phyloP scores from a whole-genome alignment of 2,797 vertebrate species.

The Ctenopoma multispine region DNA sequence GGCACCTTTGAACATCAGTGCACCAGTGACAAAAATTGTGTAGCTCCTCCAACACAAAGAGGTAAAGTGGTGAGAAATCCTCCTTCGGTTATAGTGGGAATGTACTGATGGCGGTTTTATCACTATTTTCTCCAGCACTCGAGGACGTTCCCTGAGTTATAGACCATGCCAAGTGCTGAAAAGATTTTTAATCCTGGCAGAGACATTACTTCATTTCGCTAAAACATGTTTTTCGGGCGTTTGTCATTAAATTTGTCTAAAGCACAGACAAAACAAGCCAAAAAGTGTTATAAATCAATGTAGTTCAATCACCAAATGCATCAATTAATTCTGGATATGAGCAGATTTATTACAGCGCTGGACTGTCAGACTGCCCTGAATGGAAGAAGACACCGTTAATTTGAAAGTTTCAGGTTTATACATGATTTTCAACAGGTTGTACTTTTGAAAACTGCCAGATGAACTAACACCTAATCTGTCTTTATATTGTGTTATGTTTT shows the following conservation, averaged over 20 bases:
- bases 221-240: not conserved
- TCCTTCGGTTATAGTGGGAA: not conserved
- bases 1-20: slow-evolving; percentile 74
- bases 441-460: too few relatives aligned
- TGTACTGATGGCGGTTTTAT: not conserved
- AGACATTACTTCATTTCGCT: not conserved
- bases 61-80: slow-evolving; percentile 18
- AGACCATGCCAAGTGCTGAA: slow-evolving; percentile 41
- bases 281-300: not conserved
- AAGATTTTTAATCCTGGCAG: slow-evolving; percentile 13
- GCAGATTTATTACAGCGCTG: not conserved
- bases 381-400: accelerated
- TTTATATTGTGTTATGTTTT: not conserved
- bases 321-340: not conserved
- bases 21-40: slow-evolving; percentile 57
- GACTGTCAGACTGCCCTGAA: not conserved
- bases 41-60: slow-evolving; percentile 7
- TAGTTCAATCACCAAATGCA: not conserved
- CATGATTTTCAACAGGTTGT: too few relatives aligned
- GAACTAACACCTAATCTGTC: too few relatives aligned
- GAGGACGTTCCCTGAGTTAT: slow-evolving; percentile 61
- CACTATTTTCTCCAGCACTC: slow-evolving; percentile 20
- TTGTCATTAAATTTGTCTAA: not conserved
- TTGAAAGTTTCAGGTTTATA: not conserved
- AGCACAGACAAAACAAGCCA: not conserved